Conservation (phyloP, 2,113 vertebrate genomes). For the Lontra canadensis region DNA sequence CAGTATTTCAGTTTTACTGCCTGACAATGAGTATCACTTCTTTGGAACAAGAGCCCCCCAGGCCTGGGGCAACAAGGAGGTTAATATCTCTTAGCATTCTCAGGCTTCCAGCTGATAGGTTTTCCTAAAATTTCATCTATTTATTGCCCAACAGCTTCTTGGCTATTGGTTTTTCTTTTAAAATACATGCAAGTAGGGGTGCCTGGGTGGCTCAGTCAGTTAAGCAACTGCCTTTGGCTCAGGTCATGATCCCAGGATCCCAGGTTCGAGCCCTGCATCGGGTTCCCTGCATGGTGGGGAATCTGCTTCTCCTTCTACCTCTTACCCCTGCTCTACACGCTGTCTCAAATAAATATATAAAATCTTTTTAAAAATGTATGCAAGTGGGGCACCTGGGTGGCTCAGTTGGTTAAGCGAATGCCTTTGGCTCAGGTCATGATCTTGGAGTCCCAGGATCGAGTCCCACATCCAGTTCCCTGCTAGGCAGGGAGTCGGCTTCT, state of each 20-base stretch:
- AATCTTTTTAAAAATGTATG: neutral
- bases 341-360: too few relatives aligned
- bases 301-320: neutral
- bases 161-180: neutral
- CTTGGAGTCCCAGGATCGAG: neutral
- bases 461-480: neutral
- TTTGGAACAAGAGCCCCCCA: neutral
- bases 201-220: neutral
- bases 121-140: neutral
- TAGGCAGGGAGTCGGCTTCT: neutral
- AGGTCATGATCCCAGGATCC: too few relatives aligned
- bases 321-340: too few relatives aligned
- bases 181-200: neutral
- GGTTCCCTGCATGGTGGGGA: neutral
- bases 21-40: constrained; percentile 37
- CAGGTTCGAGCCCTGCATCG: too few relatives aligned
- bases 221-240: neutral
- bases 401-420: neutral
- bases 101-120: neutral
- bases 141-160: neutral
- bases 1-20: neutral
- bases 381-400: neutral
- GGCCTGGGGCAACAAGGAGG: neutral
- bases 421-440: neutral
- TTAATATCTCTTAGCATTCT: neutral